Base-by-base conservation (phyloP, 2,113 vertebrate species). In the Parus major region DNA sequence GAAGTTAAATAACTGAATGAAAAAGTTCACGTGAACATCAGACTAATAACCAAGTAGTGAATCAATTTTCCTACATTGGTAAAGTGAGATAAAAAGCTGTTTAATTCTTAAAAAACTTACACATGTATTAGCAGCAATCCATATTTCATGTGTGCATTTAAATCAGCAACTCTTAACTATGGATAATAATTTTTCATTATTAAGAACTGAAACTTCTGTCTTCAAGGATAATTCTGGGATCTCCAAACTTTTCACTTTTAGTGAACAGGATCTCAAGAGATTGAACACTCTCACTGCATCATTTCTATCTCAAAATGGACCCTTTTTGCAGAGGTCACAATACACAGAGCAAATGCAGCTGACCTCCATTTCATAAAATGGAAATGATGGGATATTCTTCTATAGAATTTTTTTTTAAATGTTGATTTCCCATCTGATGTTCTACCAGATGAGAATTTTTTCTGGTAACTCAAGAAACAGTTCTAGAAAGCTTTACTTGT, bases 311-410 rank as follows among this genome's bases (percentile, higher is more conserved):
- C 44, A 65, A 64, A 82, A 92, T 17, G 7, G 5, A n/a, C 7
- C 36, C 4, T 6, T 59, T 41, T 59, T 35, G 8, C 10, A 55
- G 33, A 15, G 76, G 19, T 25, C 0, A 0, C 19, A 36, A 24
- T 11, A 23, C 2, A 23, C 28, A 61, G 21, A 73, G 3, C 5
- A 75, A 85, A 75, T 22, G 18, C 27, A 79, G 7, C 1, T 11
- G 60, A 10, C 3, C 5, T 35, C 7, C 42, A 14, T n/a, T 88
- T 66, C 6, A 36, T 15, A 41, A 53, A 75, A 41, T 15, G 14
- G 16, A 53, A 22, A 41, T 47, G 12, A 60, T 25, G 6, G 16
- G 4, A n/a, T 4, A 8, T 36, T 49, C 13, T 73, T 52, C 35
- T 46, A 41, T 7, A 44, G 21, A n/a, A 57, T 35, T 23, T 18